Percentiles rank a stretch among this genome's conserved stretches.
Evolutionary conservation across 2,888 invertebrate genomes (phyloP).

Genomic region (Itoplectis maculator): DNA sequence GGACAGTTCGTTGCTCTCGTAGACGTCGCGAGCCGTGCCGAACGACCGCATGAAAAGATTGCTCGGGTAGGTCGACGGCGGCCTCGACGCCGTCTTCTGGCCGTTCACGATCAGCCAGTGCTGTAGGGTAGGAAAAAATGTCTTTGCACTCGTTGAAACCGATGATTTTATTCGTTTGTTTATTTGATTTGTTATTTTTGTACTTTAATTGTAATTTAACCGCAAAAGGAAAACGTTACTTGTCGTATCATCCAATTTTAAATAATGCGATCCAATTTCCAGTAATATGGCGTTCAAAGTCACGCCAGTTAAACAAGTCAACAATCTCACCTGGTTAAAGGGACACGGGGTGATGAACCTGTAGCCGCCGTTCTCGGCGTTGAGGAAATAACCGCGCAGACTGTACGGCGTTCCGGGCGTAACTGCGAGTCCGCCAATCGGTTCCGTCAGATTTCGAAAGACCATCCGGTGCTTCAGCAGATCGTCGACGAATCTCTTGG

Average conservation of each 20-base stretch:
- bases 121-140: conserved; percentile 48
- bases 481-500: conserved; percentile 56
- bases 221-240: neutral
- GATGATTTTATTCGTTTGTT: too few relatives aligned
- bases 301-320: neutral
- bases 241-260: neutral
- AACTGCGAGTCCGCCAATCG: conserved; percentile 63
- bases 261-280: too few relatives aligned
- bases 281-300: conserved; percentile 13
- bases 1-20: conserved; percentile 67
- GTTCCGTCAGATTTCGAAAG: conserved; percentile 66
- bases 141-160: too few relatives aligned
- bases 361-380: conserved; percentile 65
- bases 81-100: conserved; percentile 54
- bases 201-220: too few relatives aligned
- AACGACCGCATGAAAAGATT: conserved; percentile 65
- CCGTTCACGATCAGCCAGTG: conserved; percentile 69
- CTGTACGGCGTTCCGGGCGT: conserved; percentile 65
- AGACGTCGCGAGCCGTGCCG: conserved; percentile 64
- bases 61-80: conserved; percentile 62
- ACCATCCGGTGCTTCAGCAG: conserved; percentile 59
- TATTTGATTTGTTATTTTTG: too few relatives aligned
- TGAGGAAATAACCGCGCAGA: conserved; percentile 68
- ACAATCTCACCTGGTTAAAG: conserved; percentile 67
- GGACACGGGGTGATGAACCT: conserved; percentile 69